A percentile compares a stretch with the other conserved stretches of the same genome.
Evolutionary conservation across 2,888 invertebrate genomes (phyloP).

Genomic region (Ryuthela nishihirai): DNA sequence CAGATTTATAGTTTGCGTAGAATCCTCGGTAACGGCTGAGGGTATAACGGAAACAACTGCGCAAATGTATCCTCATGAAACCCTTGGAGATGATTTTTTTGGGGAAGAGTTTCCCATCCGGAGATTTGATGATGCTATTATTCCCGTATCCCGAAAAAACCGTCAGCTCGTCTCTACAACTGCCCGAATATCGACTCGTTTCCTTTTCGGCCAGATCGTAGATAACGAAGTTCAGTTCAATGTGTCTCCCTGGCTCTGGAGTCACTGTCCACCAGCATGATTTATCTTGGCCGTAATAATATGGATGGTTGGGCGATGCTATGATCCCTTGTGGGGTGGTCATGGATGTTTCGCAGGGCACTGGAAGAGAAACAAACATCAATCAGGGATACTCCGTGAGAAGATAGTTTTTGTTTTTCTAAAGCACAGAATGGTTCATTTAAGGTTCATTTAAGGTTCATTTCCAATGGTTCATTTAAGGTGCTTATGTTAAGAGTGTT

Average conservation of each 20-base stretch:
- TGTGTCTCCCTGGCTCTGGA: slow-evolving; percentile 42
- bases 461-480: too few relatives aligned
- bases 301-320: slow-evolving; percentile 43
- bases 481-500: too few relatives aligned
- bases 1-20: slow-evolving; percentile 42
- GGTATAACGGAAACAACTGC: slow-evolving; percentile 44
- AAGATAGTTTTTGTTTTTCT: too few relatives aligned
- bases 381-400: too few relatives aligned
- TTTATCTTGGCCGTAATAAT: slow-evolving; percentile 44
- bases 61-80: slow-evolving; percentile 40
- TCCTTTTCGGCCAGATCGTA: slow-evolving; percentile 44
- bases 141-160: slow-evolving; percentile 35
- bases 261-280: slow-evolving; percentile 44
- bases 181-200: slow-evolving; percentile 26
- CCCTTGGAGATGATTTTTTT: slow-evolving; percentile 44
- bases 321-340: slow-evolving; percentile 35
- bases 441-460: too few relatives aligned
- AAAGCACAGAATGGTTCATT: too few relatives aligned
- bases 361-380: too few relatives aligned
- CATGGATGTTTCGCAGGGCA: slow-evolving; percentile 36
- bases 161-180: slow-evolving; percentile 40
- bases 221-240: slow-evolving; percentile 43
- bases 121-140: slow-evolving; percentile 37
- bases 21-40: slow-evolving; percentile 44
- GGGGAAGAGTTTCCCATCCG: slow-evolving; percentile 42